Conservation (phyloP, 2,888 invertebrate species). For the Molorchus minor region DNA sequence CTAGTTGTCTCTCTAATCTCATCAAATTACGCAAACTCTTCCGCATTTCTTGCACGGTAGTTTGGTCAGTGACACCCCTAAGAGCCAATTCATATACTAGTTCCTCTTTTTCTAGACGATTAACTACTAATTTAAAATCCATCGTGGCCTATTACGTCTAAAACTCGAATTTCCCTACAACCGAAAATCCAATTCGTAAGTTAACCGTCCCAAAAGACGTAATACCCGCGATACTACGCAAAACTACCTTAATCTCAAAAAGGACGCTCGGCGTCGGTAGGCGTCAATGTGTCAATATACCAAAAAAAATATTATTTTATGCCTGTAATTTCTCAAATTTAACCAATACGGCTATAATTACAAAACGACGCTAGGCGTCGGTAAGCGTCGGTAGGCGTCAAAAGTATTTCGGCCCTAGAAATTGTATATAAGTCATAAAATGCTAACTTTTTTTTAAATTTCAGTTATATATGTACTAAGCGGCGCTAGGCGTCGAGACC, state of each 20-base stretch:
- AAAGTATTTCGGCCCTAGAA: no score
- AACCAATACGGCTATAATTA: neutral
- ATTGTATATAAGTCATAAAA: no score
- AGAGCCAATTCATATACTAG: conserved; percentile 13
- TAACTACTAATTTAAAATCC: conserved; percentile 9
- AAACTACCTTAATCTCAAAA: neutral
- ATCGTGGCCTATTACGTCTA: neutral
- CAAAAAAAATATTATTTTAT: neutral
- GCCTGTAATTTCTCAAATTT: neutral
- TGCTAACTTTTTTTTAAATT: no score
- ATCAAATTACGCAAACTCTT: conserved; percentile 14
- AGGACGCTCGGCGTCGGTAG: neutral
- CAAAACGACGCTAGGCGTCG: neutral
- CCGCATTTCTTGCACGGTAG: conserved; percentile 12
- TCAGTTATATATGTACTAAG: no score
- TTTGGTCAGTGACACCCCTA: conserved; percentile 12
- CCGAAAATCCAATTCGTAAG: neutral
- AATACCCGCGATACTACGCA: neutral
- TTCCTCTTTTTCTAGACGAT: conserved; percentile 16
- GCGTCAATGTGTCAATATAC: neutral
- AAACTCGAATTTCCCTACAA: neutral
- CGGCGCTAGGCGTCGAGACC: neutral
- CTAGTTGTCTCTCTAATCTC: conserved; percentile 8
- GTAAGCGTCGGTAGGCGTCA: neutral
- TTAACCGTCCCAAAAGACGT: neutral